Conservation (phyloP, 2,888 invertebrate genomes). For the Taenaris catops region DNA sequence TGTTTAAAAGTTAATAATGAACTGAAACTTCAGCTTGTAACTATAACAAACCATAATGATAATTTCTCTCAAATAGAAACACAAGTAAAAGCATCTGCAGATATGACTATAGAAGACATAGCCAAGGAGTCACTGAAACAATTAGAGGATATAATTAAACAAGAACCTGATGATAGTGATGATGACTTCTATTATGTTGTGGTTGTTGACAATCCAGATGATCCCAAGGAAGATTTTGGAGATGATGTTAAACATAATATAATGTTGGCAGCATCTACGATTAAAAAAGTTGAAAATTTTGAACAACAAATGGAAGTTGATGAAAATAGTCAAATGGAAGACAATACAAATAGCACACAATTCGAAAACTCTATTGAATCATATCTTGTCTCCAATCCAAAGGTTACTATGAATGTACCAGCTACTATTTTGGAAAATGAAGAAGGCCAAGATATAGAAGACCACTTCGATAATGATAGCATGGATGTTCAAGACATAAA, state of each 20-base stretch:
- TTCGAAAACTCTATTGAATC: constrained; percentile 58
- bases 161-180: constrained; percentile 61
- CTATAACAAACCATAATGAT: constrained; percentile 34
- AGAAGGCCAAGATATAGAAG: constrained; percentile 52
- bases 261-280: constrained; percentile 1
- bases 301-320: constrained; percentile 20
- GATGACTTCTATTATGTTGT: constrained; percentile 72
- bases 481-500: constrained; percentile 44
- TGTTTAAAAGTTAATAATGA: constrained; percentile 69
- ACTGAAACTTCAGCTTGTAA: constrained; percentile 50
- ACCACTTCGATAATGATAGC: constrained; percentile 28
- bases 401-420: constrained; percentile 59
- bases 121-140: constrained; percentile 58
- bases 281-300: constrained; percentile 8
- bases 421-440: constrained; percentile 68
- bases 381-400: constrained; percentile 52
- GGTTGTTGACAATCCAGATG: constrained; percentile 60
- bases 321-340: constrained; percentile 12
- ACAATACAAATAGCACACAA: constrained; percentile 12
- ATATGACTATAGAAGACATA: constrained; percentile 39
- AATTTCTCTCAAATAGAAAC: constrained; percentile 25
- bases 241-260: constrained; percentile 7
- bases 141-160: constrained; percentile 57
- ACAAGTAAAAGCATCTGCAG: constrained; percentile 25
- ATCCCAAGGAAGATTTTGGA: constrained; percentile 29